Conservation (phyloP, 2,113 vertebrate genomes). For the Spilogale gracilis region DNA sequence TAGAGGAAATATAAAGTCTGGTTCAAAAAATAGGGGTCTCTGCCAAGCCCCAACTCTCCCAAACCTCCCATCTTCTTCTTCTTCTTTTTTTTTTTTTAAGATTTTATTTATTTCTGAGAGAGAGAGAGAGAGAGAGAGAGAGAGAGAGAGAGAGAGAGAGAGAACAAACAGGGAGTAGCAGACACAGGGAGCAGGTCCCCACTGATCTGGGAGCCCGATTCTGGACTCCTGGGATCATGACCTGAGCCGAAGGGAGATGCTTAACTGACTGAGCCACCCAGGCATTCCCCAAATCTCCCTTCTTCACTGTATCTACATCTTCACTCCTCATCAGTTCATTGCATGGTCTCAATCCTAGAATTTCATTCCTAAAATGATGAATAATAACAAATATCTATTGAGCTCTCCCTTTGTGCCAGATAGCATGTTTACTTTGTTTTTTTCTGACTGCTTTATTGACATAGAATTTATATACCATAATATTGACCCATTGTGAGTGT, state of each 20-base stretch:
- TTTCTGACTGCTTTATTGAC: not conserved
- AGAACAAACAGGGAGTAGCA: too few species aligned
- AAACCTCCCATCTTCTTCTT: not conserved
- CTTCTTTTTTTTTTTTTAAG: too few species aligned
- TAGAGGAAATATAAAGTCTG: not conserved
- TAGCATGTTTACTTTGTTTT: not conserved
- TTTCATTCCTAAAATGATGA: not conserved
- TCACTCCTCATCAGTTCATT: not conserved
- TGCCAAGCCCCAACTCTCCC: not conserved
- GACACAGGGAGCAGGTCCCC: too few species aligned
- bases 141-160: too few species aligned
- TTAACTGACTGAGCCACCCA: too few species aligned
- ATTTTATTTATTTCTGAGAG: too few species aligned
- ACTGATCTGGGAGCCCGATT: too few species aligned
- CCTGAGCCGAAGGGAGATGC: too few species aligned
- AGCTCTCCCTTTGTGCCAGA: not conserved
- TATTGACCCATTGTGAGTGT: not conserved
- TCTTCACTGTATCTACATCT: not conserved
- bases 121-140: too few species aligned
- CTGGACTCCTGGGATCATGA: too few species aligned
- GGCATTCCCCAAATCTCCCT: not conserved
- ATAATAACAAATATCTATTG: not conserved
- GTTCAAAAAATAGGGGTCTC: not conserved
- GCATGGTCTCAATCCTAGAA: not conserved
- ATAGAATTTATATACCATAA: not conserved